phyloP scores from a whole-genome alignment of 2,113 vertebrate species.

The Silurus meridionalis region DNA sequence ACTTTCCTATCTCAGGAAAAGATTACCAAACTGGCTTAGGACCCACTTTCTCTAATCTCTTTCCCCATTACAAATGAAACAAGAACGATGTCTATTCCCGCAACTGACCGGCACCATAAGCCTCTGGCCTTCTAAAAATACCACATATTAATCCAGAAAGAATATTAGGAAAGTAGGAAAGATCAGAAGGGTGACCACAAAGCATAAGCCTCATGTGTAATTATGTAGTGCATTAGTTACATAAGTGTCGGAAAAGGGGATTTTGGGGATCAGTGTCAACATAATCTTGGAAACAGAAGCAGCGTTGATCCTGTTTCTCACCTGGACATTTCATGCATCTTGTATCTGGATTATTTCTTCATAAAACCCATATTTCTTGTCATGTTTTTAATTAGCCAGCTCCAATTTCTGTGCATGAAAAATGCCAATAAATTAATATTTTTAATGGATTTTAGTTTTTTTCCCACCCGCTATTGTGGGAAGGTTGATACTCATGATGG shows the following conservation, averaged over 20 bases:
- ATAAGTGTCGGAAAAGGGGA: conserved; percentile 1
- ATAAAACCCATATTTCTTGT: background rate
- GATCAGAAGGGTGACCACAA: background rate
- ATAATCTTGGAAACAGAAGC: background rate
- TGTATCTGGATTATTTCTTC: background rate
- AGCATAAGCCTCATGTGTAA: conserved; percentile 8
- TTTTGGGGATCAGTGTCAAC: conserved; percentile 2
- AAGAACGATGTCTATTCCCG: conserved; percentile 3
- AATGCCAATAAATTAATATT: background rate
- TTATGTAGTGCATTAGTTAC: conserved; percentile 9
- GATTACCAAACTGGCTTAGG: conserved; percentile 22
- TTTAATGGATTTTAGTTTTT: background rate
- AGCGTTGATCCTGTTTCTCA: background rate
- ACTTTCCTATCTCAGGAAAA: conserved; percentile 43
- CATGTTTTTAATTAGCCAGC: background rate
- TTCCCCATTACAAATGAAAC: conserved; percentile 27
- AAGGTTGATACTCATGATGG: too few relatives aligned
- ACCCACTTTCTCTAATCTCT: conserved; percentile 16
- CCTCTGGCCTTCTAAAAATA: conserved; percentile 19
- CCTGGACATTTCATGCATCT: background rate
- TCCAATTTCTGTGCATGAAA: background rate
- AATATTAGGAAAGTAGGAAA: conserved; percentile 8
- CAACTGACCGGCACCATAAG: conserved; percentile 23
- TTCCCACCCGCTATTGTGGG: too few relatives aligned
- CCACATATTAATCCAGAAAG: conserved; percentile 16